Conservation (phyloP, 2,797 vertebrate species). For the Sitta carolinensis region DNA sequence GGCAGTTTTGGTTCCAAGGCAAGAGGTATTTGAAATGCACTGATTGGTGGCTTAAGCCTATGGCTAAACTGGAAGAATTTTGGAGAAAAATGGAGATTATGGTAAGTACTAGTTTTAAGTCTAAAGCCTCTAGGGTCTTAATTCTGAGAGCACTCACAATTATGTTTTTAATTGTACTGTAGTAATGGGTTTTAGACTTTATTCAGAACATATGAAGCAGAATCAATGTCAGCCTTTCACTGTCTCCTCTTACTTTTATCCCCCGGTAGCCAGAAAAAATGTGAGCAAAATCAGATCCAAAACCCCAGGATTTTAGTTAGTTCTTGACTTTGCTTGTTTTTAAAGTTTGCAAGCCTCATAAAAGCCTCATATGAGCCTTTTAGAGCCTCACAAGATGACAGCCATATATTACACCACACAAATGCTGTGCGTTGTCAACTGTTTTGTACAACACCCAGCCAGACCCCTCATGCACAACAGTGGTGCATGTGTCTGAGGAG, state of each 20-base stretch:
- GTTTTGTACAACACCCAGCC: background rate
- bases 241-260: background rate
- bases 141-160: background rate
- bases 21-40: slow-evolving; percentile 88
- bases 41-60: slow-evolving; percentile 92
- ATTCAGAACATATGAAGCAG: slow-evolving; percentile 2
- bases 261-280: background rate
- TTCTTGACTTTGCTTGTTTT: slow-evolving; percentile 17
- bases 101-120: slow-evolving; percentile 77
- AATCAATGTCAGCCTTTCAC: slow-evolving; percentile 7
- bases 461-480: background rate
- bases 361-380: background rate
- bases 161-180: slow-evolving; percentile 30
- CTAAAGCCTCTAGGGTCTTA: background rate
- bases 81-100: slow-evolving; percentile 94
- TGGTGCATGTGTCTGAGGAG: background rate
- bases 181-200: slow-evolving; percentile 13
- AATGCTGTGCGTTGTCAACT: background rate
- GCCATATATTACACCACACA: background rate
- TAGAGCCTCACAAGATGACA: background rate
- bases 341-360: background rate
- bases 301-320: background rate
- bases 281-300: background rate
- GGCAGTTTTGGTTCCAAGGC: slow-evolving; percentile 98
- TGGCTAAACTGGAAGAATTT: slow-evolving; percentile 87